Evolutionary conservation across 37 sponge, comb jelly and placozoan species (phyloP).

Genomic region (Beroe ovata): DNA sequence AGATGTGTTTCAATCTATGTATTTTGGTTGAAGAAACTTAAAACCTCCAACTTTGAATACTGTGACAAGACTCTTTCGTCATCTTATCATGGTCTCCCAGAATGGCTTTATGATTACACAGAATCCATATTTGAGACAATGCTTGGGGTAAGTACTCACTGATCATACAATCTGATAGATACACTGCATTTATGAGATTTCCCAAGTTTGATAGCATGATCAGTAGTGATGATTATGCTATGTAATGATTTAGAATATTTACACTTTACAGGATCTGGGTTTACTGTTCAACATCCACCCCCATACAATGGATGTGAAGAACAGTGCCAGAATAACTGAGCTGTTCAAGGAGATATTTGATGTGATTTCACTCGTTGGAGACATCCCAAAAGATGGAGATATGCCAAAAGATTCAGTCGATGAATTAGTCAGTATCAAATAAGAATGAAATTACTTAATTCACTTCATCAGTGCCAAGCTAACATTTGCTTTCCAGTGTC

Average conservation of each 20-base stretch:
- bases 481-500: too few relatives aligned
- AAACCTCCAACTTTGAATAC: constrained; percentile 3
- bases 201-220: not conserved
- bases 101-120: constrained; percentile 28
- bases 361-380: not conserved
- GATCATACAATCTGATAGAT: not conserved
- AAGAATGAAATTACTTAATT: too few relatives aligned
- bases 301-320: not conserved
- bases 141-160: not conserved
- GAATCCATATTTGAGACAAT: constrained; percentile 9
- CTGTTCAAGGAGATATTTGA: constrained; percentile 23
- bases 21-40: constrained; percentile 25
- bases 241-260: not conserved
- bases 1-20: constrained; percentile 48
- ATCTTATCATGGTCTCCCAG: constrained; percentile 29
- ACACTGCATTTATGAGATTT: not conserved
- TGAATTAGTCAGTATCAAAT: not conserved
- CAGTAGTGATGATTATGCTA: too few relatives aligned
- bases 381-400: constrained; percentile 13
- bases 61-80: not conserved
- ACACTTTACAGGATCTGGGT: not conserved
- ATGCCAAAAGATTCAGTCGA: too few relatives aligned
- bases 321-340: not conserved
- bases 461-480: too few relatives aligned
- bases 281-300: constrained; percentile 20